These are phyloP conservation scores for Diceros bicornis DNA, from an alignment of 2,797 vertebrate species.

Conservation along the genomic window DNA sequence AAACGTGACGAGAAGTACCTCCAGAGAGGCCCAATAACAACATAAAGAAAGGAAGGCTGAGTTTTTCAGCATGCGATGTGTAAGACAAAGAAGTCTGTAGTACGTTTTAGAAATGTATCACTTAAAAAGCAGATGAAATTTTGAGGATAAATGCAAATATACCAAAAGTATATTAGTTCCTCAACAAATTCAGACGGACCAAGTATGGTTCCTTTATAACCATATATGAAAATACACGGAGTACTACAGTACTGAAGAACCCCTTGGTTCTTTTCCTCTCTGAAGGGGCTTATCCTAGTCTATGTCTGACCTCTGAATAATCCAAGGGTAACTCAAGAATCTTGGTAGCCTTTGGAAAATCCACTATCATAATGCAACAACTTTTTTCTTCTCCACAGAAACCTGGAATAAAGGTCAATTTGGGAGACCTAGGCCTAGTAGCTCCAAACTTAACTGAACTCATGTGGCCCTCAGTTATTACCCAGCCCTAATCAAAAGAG, in stretches of 20 bases:
- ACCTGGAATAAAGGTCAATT: background rate
- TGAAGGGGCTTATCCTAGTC: background rate
- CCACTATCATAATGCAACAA: background rate
- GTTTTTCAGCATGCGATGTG: background rate
- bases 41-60: background rate
- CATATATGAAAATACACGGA: background rate
- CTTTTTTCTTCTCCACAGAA: background rate
- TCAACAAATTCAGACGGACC: background rate
- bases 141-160: background rate
- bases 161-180: background rate
- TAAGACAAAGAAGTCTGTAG: background rate
- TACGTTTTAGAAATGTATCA: background rate
- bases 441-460: background rate
- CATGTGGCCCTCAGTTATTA: background rate
- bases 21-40: background rate
- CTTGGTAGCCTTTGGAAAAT: background rate
- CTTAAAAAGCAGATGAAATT: slow-evolving; percentile 20
- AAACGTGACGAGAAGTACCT: background rate
- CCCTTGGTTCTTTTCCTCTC: background rate
- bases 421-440: background rate
- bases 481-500: background rate
- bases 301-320: slow-evolving; percentile 35
- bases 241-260: background rate
- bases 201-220: background rate
- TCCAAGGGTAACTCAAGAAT: slow-evolving; percentile 38